phyloP scores from a whole-genome alignment of 2,888 invertebrate species.

The Cartodere bifasciata region DNA sequence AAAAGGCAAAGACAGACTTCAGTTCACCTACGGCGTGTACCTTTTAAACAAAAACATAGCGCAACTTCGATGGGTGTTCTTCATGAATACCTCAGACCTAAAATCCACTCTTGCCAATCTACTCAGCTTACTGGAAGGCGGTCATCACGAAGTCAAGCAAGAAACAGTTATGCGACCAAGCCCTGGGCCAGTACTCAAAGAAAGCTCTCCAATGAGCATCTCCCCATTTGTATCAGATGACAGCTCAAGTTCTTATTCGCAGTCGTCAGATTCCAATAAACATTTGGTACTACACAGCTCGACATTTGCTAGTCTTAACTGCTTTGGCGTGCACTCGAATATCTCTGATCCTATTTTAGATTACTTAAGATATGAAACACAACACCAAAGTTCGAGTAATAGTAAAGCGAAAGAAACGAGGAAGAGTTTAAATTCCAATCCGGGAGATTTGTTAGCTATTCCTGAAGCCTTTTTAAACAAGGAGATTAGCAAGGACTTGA shows the following conservation, averaged over 20 bases:
- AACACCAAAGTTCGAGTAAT: constrained; percentile 14
- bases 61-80: constrained; percentile 70
- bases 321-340: constrained; percentile 21
- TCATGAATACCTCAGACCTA: constrained; percentile 59
- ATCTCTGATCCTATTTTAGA: constrained; percentile 27
- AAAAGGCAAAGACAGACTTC: constrained; percentile 61
- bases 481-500: constrained; percentile 26
- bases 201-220: too few species aligned
- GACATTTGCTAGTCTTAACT: constrained; percentile 17
- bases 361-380: constrained; percentile 17
- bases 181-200: not conserved
- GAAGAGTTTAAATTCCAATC: too few species aligned
- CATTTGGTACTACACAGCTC: constrained; percentile 1
- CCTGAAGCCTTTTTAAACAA: constrained; percentile 31
- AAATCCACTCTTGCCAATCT: constrained; percentile 67
- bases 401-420: constrained; percentile 10
- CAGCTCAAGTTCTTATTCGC: not conserved
- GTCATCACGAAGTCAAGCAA: constrained; percentile 11
- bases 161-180: constrained; percentile 8
- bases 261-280: too few species aligned
- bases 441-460: constrained; percentile 31
- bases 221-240: not conserved
- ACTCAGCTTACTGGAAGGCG: constrained; percentile 27
- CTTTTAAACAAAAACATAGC: constrained; percentile 90
- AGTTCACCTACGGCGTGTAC: constrained; percentile 83